Evolutionary conservation across 2,888 invertebrate genomes (phyloP).

Genomic region (Seira sanloemensis): DNA sequence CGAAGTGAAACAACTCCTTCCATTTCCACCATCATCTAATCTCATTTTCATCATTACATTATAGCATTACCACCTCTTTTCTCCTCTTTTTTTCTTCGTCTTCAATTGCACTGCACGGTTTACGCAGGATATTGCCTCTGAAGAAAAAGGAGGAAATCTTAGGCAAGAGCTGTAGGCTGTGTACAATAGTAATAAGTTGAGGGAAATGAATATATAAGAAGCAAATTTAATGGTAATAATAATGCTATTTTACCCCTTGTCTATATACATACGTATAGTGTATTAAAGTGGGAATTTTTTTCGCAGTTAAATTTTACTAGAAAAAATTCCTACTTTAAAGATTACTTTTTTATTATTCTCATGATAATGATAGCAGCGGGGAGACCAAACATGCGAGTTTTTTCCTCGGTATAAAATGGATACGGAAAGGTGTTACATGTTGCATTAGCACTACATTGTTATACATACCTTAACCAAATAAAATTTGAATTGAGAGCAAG

Average conservation of each 20-base stretch:
- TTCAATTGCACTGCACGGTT: constrained; percentile 48
- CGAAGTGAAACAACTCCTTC: constrained; percentile 14
- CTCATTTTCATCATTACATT: neutral
- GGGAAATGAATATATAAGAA: constrained; percentile 18
- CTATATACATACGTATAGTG: too few relatives aligned
- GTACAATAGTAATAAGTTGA: constrained; percentile 30
- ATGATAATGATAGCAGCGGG: constrained; percentile 53
- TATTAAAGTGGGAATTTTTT: too few relatives aligned
- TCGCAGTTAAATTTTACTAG: neutral
- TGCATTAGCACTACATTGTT: constrained; percentile 37
- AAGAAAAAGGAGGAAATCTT: neutral
- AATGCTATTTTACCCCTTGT: constrained; percentile 20
- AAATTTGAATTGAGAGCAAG: constrained; percentile 12
- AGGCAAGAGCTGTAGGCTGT: neutral
- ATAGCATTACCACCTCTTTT: constrained; percentile 22
- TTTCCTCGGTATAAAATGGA: constrained; percentile 24
- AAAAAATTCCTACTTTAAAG: neutral
- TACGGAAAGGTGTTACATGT: constrained; percentile 50
- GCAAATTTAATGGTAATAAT: constrained; percentile 26
- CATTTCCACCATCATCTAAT: constrained; percentile 20
- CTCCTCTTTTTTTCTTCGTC: constrained; percentile 14
- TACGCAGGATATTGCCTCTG: constrained; percentile 52
- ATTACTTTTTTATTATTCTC: neutral
- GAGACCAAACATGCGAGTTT: constrained; percentile 11
- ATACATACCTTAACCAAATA: constrained; percentile 1